A percentile compares a stretch with the other conserved stretches of the same genome.
Evolutionary conservation across 2,888 invertebrate genomes (phyloP).

Genomic region (Andrena minutula): DNA sequence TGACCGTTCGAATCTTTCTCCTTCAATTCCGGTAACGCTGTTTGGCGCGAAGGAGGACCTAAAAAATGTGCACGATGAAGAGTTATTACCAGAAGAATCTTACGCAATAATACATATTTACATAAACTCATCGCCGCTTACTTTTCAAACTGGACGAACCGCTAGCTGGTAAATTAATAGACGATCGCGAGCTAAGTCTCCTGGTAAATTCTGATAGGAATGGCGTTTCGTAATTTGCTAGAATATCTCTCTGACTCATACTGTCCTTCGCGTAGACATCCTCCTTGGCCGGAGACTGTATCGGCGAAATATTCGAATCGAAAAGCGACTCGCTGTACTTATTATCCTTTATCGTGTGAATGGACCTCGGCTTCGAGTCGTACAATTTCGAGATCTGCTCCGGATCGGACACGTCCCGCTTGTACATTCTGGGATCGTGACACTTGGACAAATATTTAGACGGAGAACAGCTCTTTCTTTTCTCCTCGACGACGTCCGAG

Average conservation of each 20-base stretch:
- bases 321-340: slow-evolving; percentile 75
- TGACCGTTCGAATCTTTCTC: slow-evolving; percentile 83
- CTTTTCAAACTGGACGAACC: slow-evolving; percentile 76
- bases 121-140: slow-evolving; percentile 58
- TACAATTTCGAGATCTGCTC: slow-evolving; percentile 66
- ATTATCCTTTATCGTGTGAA: slow-evolving; percentile 70
- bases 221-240: slow-evolving; percentile 87
- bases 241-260: slow-evolving; percentile 73
- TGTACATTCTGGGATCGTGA: slow-evolving; percentile 60
- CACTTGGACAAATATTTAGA: slow-evolving; percentile 70
- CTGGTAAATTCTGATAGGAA: slow-evolving; percentile 90
- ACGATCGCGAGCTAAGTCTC: slow-evolving; percentile 85
- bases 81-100: neutral
- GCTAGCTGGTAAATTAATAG: slow-evolving; percentile 72
- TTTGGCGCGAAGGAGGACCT: slow-evolving; percentile 66
- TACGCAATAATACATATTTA: neutral
- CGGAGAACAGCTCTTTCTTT: slow-evolving; percentile 56
- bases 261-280: slow-evolving; percentile 70
- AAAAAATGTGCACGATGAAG: slow-evolving; percentile 1
- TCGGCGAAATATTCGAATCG: slow-evolving; percentile 77
- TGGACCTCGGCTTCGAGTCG: slow-evolving; percentile 71
- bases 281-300: slow-evolving; percentile 67
- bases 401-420: slow-evolving; percentile 59
- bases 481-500: slow-evolving; percentile 87
- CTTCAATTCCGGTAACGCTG: slow-evolving; percentile 76